phyloP scores from a whole-genome alignment of 2,888 invertebrate genomes.

The Tetanocera ferruginea region DNA sequence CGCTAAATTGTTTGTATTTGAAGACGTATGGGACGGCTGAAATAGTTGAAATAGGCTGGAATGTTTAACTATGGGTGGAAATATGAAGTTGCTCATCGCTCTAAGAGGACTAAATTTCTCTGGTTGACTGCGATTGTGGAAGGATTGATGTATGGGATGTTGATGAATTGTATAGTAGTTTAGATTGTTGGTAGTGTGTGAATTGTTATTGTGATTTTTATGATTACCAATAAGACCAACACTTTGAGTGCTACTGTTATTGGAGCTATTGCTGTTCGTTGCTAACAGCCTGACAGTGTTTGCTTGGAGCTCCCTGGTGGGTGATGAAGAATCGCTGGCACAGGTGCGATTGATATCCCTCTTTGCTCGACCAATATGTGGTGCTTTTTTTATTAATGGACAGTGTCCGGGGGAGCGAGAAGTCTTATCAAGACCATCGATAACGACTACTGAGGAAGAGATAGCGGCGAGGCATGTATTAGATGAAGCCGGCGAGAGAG shows the following conservation, averaged over 20 bases:
- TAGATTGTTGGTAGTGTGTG: constrained; percentile 42
- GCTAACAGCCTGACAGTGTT: not conserved
- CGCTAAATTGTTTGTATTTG: not conserved
- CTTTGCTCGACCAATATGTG: constrained; percentile 37
- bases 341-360: constrained; percentile 25
- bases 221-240: constrained; percentile 6
- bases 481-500: constrained; percentile 10
- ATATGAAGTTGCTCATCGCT: constrained; percentile 70
- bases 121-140: constrained; percentile 52
- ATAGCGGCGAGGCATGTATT: constrained; percentile 37
- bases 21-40: constrained; percentile 50
- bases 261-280: constrained; percentile 30
- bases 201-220: constrained; percentile 41
- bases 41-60: constrained; percentile 68
- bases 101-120: constrained; percentile 70
- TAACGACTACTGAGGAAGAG: constrained; percentile 47
- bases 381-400: constrained; percentile 45
- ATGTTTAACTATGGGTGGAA: constrained; percentile 64
- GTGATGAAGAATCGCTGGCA: constrained; percentile 21
- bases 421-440: constrained; percentile 50
- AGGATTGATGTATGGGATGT: constrained; percentile 7
- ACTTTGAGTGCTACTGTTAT: constrained; percentile 38
- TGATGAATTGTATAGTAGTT: constrained; percentile 47
- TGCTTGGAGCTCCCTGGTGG: not conserved
- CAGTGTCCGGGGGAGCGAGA: constrained; percentile 48